phyloP scores from a whole-genome alignment of 2,113 vertebrate species.

The Dipodomys stephensi region DNA sequence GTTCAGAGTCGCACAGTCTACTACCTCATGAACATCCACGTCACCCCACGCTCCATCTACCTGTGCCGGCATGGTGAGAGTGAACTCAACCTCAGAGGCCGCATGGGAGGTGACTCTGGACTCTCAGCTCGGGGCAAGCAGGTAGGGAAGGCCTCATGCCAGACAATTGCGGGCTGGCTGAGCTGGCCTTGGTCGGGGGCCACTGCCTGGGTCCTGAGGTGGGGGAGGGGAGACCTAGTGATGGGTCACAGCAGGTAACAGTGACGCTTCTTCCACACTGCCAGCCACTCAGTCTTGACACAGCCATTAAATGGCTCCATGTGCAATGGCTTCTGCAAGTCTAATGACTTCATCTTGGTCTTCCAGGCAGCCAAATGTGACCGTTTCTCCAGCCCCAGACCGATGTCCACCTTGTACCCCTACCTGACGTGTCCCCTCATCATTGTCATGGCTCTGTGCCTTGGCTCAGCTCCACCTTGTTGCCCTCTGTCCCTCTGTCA shows the following conservation, averaged over 20 bases:
- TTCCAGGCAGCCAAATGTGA: background rate
- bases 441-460: background rate
- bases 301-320: background rate
- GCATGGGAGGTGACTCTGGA: slow-evolving; percentile 92
- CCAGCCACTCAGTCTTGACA: background rate
- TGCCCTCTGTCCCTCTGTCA: slow-evolving; percentile 7
- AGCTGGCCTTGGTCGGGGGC: background rate
- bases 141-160: slow-evolving; percentile 78
- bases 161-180: background rate
- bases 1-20: slow-evolving; percentile 95
- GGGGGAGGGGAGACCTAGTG: background rate
- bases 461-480: background rate
- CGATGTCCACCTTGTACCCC: background rate
- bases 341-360: background rate
- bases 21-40: slow-evolving; percentile 97
- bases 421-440: background rate
- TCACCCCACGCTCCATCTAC: slow-evolving; percentile 93
- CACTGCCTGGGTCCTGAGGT: background rate
- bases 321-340: background rate
- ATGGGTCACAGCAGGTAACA: background rate
- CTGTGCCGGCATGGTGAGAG: slow-evolving; percentile 95
- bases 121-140: slow-evolving; percentile 88
- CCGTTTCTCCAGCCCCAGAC: background rate
- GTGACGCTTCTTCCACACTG: background rate
- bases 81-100: slow-evolving; percentile 92